Conservation (phyloP, 2,797 vertebrate species). For the Anabas testudineus region DNA sequence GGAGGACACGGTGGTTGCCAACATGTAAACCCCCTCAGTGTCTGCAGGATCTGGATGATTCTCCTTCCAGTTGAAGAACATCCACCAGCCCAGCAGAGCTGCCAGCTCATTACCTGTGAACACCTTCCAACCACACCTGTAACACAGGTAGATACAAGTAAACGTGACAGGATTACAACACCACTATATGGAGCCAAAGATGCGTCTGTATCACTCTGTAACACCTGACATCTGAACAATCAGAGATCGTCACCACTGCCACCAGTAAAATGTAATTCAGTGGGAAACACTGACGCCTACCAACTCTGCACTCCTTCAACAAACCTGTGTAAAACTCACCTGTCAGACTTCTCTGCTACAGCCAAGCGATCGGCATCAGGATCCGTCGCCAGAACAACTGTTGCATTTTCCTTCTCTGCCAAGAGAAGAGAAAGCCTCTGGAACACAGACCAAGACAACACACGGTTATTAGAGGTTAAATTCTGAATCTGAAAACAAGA, state of each 20-base stretch:
- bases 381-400: conserved; percentile 92
- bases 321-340: conserved; percentile 76
- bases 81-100: conserved; percentile 96
- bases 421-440: conserved; percentile 91
- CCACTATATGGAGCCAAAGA: too few species aligned
- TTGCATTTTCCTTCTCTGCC: conserved; percentile 89
- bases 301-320: too few species aligned
- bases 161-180: too few species aligned
- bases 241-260: too few species aligned
- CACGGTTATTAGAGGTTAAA: rapidly evolving
- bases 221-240: too few species aligned
- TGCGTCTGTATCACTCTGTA: too few species aligned
- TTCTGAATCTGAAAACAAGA: rapidly evolving
- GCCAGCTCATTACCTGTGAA: conserved; percentile 95
- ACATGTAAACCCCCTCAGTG: conserved; percentile 87
- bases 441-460: background rate
- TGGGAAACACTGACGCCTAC: too few species aligned
- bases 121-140: conserved; percentile 91
- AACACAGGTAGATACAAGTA: too few species aligned
- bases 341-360: conserved; percentile 89
- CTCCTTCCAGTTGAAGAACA: conserved; percentile 92
- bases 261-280: too few species aligned
- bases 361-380: conserved; percentile 96
- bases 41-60: conserved; percentile 76
- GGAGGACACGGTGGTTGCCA: conserved; percentile 95